A percentile compares a stretch with the other conserved stretches of the same genome.
phyloP scores from a whole-genome alignment of 35 echinoderm and acorn worm species.

The Patiria miniata region DNA sequence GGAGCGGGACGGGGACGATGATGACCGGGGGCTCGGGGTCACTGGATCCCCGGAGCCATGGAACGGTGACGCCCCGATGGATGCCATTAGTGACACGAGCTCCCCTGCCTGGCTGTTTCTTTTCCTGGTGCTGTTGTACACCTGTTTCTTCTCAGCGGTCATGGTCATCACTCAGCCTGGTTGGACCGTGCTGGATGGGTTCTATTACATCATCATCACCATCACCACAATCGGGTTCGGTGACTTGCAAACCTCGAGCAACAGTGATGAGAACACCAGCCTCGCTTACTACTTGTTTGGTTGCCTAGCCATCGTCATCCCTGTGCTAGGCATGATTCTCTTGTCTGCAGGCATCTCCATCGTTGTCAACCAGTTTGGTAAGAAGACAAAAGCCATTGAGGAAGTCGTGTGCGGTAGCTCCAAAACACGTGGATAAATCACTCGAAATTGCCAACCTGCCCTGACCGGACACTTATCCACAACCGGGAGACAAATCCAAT shows the following conservation, averaged over 20 bases:
- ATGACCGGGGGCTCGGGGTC: neutral
- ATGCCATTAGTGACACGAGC: neutral
- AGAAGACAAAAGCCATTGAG: neutral
- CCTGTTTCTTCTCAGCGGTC: neutral
- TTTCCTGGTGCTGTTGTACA: constrained; percentile 7
- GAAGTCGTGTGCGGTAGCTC: neutral
- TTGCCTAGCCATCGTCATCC: constrained; percentile 11
- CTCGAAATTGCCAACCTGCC: neutral
- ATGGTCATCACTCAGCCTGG: neutral
- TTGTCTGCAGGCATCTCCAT: constrained; percentile 37
- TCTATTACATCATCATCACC: constrained; percentile 80
- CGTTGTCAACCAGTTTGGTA: constrained; percentile 9
- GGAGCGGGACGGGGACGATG: neutral
- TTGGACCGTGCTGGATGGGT: constrained; percentile 55
- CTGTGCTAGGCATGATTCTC: constrained; percentile 32
- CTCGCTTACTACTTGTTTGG: neutral
- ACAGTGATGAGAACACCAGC: constrained; percentile 16
- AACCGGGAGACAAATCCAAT: too few relatives aligned
- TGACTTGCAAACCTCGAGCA: constrained; percentile 34
- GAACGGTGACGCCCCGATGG: neutral
- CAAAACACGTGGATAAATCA: neutral
- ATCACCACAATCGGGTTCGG: constrained; percentile 77
- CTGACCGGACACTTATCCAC: too few relatives aligned
- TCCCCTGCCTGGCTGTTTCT: neutral
- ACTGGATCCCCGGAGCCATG: neutral